These are phyloP conservation scores for Leptinotarsa undecemlineata DNA, from an alignment of 1,140 invertebrate genomes.

Conservation along the genomic window DNA sequence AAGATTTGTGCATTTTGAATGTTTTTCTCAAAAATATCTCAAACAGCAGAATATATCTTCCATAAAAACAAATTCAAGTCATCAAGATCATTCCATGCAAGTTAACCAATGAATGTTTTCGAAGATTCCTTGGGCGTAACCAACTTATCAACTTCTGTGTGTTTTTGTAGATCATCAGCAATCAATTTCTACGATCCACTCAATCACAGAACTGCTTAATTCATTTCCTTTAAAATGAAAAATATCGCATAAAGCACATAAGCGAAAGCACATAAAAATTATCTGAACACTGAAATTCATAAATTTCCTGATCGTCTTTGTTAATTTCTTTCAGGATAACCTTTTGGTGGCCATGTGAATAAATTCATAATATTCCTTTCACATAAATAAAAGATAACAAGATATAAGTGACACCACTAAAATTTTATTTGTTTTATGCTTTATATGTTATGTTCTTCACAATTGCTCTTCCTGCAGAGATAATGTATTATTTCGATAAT, in stretches of 20 bases:
- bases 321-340: background rate
- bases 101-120: background rate
- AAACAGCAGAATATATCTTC: too few relatives aligned
- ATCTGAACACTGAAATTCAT: background rate
- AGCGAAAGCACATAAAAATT: slow-evolving; percentile 8
- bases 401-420: background rate
- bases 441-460: background rate
- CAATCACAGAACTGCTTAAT: background rate
- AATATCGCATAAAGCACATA: background rate
- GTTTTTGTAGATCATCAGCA: background rate
- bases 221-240: background rate
- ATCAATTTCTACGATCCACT: slow-evolving; percentile 4
- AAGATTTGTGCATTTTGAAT: too few relatives aligned
- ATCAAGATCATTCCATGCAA: too few relatives aligned
- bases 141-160: background rate
- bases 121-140: background rate
- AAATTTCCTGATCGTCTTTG: background rate
- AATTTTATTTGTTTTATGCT: background rate
- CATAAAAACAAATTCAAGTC: too few relatives aligned
- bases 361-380: background rate
- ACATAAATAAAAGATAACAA: background rate
- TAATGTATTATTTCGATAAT: too few relatives aligned
- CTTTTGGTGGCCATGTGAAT: background rate
- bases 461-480: too few relatives aligned
- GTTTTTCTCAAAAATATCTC: too few relatives aligned